Percentiles rank a stretch among this genome's conserved stretches.
Evolutionary conservation across 1,140 invertebrate species (phyloP).

Genomic region (Macrocentrus cingulum): DNA sequence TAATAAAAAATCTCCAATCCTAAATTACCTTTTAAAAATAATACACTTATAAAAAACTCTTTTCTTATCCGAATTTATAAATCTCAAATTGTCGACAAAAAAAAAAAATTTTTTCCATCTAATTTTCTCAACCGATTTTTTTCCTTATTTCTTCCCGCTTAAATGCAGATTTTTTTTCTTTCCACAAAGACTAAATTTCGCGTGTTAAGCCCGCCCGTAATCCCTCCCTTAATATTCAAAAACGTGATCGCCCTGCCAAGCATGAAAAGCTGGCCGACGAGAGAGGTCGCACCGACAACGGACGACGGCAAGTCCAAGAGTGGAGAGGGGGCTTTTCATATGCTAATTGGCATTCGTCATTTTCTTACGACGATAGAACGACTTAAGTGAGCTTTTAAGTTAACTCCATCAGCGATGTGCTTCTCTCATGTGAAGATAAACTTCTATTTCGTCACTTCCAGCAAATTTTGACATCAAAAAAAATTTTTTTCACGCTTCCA

Average conservation of each 20-base stretch:
- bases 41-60: too few species aligned
- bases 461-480: too few species aligned
- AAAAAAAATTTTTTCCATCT: too few species aligned
- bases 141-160: constrained; percentile 33
- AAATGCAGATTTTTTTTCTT: constrained; percentile 46
- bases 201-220: constrained; percentile 58
- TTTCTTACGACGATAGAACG: constrained; percentile 49
- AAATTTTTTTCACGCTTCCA: too few species aligned
- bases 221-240: constrained; percentile 61
- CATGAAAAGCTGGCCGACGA: constrained; percentile 39
- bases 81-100: too few species aligned
- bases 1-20: too few species aligned
- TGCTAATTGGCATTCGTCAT: constrained; percentile 62
- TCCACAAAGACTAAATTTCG: constrained; percentile 54
- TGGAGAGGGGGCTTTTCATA: constrained; percentile 53
- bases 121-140: neutral
- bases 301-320: constrained; percentile 5
- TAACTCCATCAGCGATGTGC: constrained; percentile 12
- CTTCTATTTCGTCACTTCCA: too few species aligned
- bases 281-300: constrained; percentile 13
- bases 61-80: too few species aligned
- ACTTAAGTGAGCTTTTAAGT: constrained; percentile 56
- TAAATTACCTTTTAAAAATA: too few species aligned
- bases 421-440: neutral
- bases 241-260: constrained; percentile 60